Evolutionary conservation across 2,888 invertebrate species (phyloP).

Genomic region (Caenorhabditis imperialis): DNA sequence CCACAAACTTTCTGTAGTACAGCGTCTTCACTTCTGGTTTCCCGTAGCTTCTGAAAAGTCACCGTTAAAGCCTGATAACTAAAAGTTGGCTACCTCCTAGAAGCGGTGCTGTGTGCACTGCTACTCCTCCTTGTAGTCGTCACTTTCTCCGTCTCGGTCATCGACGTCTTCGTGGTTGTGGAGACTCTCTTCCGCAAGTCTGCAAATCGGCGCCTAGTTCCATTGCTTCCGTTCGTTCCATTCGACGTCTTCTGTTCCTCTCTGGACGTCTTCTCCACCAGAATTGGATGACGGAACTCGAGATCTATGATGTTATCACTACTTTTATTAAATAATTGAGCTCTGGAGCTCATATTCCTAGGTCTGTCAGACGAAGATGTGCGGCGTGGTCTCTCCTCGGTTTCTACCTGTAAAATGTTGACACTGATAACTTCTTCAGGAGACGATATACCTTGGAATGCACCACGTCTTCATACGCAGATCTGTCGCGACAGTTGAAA

Average conservation of each 20-base stretch:
- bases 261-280: conserved; percentile 41
- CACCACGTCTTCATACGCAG: conserved; percentile 34
- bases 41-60: conserved; percentile 35
- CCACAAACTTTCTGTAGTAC: conserved; percentile 52
- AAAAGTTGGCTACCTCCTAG: conserved; percentile 15
- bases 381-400: conserved; percentile 7
- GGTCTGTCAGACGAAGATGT: conserved; percentile 5
- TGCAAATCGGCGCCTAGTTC: conserved; percentile 46
- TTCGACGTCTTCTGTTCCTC: conserved; percentile 4
- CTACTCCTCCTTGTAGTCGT: conserved; percentile 41
- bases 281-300: conserved; percentile 51
- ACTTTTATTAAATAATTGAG: conserved; percentile 36
- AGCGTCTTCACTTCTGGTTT: conserved; percentile 52
- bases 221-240: not conserved
- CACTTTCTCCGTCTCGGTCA: conserved; percentile 43
- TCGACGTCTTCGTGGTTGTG: conserved; percentile 38
- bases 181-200: conserved; percentile 43
- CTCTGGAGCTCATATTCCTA: not conserved
- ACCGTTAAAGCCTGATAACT: too few species aligned
- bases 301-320: conserved; percentile 59
- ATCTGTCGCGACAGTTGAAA: conserved; percentile 28
- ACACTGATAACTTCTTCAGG: not conserved
- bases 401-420: conserved; percentile 31
- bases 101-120: conserved; percentile 43
- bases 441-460: conserved; percentile 16